A percentile compares a stretch with the other conserved stretches of the same genome.
Conservation (phyloP, 23 tunicate species). For the Phallusia fumigata region DNA sequence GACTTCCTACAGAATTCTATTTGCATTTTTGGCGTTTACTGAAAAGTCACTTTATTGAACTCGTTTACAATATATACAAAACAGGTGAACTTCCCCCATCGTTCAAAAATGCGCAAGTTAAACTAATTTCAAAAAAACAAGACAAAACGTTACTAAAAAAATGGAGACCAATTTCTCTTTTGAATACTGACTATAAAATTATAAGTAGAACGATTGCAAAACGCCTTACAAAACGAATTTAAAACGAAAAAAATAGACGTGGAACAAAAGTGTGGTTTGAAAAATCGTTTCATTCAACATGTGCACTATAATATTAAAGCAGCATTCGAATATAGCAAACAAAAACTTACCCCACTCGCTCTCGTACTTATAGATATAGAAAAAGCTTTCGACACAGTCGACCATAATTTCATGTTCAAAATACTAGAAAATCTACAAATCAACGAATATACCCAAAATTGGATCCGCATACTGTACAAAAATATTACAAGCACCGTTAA, state of each 20-base stretch:
- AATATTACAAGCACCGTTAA: slow-evolving; percentile 7
- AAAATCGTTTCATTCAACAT: background rate
- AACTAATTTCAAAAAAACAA: slow-evolving; percentile 21
- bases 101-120: slow-evolving; percentile 1
- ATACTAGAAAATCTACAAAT: background rate
- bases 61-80: background rate
- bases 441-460: background rate
- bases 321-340: background rate
- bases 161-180: slow-evolving; percentile 34
- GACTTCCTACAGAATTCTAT: slow-evolving; percentile 24
- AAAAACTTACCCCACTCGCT: background rate
- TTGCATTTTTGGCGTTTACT: background rate
- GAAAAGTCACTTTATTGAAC: background rate
- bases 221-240: background rate
- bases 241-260: background rate
- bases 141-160: slow-evolving; percentile 30
- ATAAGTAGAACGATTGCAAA: slow-evolving; percentile 4
- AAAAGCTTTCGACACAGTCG: background rate
- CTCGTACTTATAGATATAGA: background rate
- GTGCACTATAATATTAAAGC: background rate
- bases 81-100: background rate
- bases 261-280: slow-evolving; percentile 5
- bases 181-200: slow-evolving; percentile 41
- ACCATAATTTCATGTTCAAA: background rate
- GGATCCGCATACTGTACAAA: slow-evolving; percentile 5